Evolutionary conservation across 2,113 vertebrate species (phyloP).

Genomic region (Equus przewalskii): DNA sequence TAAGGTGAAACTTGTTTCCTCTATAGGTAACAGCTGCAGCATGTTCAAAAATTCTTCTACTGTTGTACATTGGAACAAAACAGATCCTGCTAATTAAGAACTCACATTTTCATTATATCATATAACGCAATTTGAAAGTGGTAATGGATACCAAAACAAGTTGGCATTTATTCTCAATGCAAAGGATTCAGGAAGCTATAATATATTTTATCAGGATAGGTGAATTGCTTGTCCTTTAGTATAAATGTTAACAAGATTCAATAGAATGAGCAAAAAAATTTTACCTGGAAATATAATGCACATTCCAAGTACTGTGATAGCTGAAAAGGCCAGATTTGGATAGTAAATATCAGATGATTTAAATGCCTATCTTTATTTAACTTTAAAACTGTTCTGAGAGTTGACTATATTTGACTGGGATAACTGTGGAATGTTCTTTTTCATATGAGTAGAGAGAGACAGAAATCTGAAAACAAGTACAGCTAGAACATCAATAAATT

Average conservation of each 20-base stretch:
- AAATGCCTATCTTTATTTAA: slow-evolving; percentile 80
- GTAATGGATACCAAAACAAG: slow-evolving; percentile 76
- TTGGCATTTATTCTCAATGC: slow-evolving; percentile 78
- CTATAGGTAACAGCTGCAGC: slow-evolving; percentile 84
- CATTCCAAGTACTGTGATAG: slow-evolving; percentile 38
- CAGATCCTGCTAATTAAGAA: slow-evolving; percentile 81
- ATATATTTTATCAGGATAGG: slow-evolving; percentile 78
- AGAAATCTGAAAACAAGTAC: slow-evolving; percentile 81
- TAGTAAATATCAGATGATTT: slow-evolving; percentile 80
- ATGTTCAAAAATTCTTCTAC: slow-evolving; percentile 57
- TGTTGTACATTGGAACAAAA: slow-evolving; percentile 73
- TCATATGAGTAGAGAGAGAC: slow-evolving; percentile 15
- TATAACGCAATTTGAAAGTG: slow-evolving; percentile 79
- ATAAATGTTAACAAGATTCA: slow-evolving; percentile 79
- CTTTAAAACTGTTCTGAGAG: slow-evolving; percentile 81
- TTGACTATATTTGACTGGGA: slow-evolving; percentile 79
- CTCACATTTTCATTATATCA: slow-evolving; percentile 71
- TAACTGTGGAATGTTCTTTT: slow-evolving; percentile 81
- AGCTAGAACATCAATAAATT: slow-evolving; percentile 77
- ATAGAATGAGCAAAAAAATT: slow-evolving; percentile 64
- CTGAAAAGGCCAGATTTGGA: slow-evolving; percentile 78
- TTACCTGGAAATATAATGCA: slow-evolving; percentile 70
- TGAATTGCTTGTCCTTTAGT: slow-evolving; percentile 79
- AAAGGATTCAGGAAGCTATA: slow-evolving; percentile 73
- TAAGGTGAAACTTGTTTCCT: slow-evolving; percentile 79